Base-by-base conservation (phyloP, 92 coral and sea anemone genomes). In the Porites divaricata region DNA sequence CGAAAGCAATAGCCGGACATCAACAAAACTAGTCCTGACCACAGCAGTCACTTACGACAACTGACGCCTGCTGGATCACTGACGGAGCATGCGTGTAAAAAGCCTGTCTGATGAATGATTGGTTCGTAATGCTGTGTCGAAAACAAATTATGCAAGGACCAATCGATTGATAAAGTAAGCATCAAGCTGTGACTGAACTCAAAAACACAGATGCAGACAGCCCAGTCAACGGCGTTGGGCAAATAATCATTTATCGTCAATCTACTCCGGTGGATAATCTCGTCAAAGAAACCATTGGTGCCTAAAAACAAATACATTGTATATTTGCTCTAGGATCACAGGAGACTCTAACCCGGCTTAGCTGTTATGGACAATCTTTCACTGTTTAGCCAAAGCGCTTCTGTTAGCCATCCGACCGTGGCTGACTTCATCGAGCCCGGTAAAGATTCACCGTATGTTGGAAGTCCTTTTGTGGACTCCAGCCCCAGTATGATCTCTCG, bases 61-160 rank as follows among this genome's bases (percentile, higher is more conserved):
- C 79, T 82, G 85, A 80, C 85, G 85, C 85, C 85, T 80, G 70
- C 58, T 51, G 76, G 85, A 80, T 80, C 76, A 80, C 76, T 35
- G 85, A 69, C 64, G 72, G 86, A 82, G 86, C 86, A 82, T 82
- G 86, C 86, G 86, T 82, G 86, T 62, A 79, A 61, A 72, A 81
- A 72, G 79, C 86, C 86, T 73, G 86, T 82, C 76, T 76, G 90
- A 66, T 93, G 97, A 93, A 91, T 93, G 97, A 93, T 93, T 87
- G 95, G 93, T 77, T 70, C 79, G 88, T 83, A 86, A 77, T 90
- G 61, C 98, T 84, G 95, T 86, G 89, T 90, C 98, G 92, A 92
- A 91, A 92, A 92, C 95, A 93, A 88, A 91, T 92, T 84, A 85
- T 85, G 85, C 91, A 81, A 93, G 90, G 89, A 86, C 95, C 98